phyloP scores from a whole-genome alignment of 2,797 vertebrate species.

The Crax fasciolata region DNA sequence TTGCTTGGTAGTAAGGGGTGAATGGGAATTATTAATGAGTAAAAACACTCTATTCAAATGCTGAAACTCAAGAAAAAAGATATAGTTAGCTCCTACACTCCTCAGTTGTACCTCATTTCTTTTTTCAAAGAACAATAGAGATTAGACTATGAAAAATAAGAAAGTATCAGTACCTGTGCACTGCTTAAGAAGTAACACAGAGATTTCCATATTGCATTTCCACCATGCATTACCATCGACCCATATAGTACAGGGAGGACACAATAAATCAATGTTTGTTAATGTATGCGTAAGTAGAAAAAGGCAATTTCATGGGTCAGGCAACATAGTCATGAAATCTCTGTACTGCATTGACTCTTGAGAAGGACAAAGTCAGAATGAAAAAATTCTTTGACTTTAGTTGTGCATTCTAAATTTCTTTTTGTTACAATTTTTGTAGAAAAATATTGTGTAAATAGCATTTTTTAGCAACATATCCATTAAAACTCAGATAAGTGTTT shows the following conservation, averaged over 20 bases:
- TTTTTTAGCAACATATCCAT: background rate
- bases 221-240: background rate
- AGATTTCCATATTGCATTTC: background rate
- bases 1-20: background rate
- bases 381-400: background rate
- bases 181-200: background rate
- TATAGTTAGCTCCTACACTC: background rate
- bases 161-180: background rate
- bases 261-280: conserved; percentile 64
- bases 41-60: background rate
- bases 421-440: background rate
- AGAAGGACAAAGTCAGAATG: conserved; percentile 7
- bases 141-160: background rate
- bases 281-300: conserved; percentile 46
- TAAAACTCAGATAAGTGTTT: background rate
- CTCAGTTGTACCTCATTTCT: background rate
- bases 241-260: background rate
- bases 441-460: background rate
- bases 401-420: background rate
- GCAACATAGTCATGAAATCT: background rate
- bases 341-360: background rate
- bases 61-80: background rate
- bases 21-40: background rate
- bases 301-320: conserved; percentile 50
- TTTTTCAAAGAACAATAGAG: background rate